Conservation (phyloP, 2,113 vertebrate genomes). For the Bubalus kerabau region DNA sequence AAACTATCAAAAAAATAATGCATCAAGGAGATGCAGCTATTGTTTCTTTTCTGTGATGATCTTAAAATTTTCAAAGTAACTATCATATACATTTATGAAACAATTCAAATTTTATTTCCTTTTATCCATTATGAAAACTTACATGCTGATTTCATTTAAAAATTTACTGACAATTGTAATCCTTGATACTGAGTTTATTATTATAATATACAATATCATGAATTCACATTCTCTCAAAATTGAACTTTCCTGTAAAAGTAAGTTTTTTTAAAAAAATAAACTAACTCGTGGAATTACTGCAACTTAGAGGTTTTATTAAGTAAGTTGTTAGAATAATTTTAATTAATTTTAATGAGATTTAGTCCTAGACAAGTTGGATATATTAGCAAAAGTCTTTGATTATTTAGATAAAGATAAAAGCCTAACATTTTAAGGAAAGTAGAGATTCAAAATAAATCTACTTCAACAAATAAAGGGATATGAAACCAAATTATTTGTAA, state of each 20-base stretch:
- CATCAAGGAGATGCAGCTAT: background rate
- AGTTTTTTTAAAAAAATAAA: background rate
- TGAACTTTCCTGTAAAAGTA: background rate
- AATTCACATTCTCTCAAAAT: background rate
- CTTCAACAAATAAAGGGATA: background rate
- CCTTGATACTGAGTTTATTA: background rate
- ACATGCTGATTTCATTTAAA: background rate
- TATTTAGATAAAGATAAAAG: constrained; percentile 33
- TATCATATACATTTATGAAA: constrained; percentile 18
- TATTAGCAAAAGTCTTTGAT: constrained; percentile 2
- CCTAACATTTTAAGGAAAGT: background rate
- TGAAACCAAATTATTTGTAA: background rate
- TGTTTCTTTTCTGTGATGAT: constrained; percentile 1
- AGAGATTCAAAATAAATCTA: background rate
- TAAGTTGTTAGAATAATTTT: constrained; percentile 12
- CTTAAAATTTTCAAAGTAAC: background rate
- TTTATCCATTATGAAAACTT: background rate
- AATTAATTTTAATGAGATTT: constrained; percentile 1
- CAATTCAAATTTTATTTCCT: constrained; percentile 26
- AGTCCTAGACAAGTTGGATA: background rate
- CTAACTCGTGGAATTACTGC: background rate
- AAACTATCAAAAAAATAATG: background rate
- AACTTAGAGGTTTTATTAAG: background rate
- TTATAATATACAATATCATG: background rate
- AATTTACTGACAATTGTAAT: background rate